phyloP scores from a whole-genome alignment of 2,888 invertebrate genomes.

The Agrotis segetum region DNA sequence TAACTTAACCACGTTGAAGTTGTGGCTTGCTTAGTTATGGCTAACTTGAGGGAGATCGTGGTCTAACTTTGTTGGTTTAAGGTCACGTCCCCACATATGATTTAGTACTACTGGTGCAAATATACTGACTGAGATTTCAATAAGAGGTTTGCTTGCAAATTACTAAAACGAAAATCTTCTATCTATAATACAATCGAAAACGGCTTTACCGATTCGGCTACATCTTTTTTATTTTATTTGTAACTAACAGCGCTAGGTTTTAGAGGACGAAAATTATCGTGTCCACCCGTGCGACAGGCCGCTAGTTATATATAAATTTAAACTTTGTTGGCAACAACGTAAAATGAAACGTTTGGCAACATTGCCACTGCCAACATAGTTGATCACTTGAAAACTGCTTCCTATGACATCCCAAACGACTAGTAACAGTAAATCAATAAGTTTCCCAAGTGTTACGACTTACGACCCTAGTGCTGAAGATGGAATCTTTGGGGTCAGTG shows the following conservation, averaged over 20 bases:
- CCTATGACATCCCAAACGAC: not conserved
- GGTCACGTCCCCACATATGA: not conserved
- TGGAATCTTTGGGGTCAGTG: conserved; percentile 21
- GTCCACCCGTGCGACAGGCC: too few relatives aligned
- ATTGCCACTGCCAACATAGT: too few relatives aligned
- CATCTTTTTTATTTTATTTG: too few relatives aligned
- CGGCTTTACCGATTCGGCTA: too few relatives aligned
- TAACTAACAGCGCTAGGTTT: too few relatives aligned
- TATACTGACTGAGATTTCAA: not conserved
- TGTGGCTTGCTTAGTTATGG: conserved; percentile 1
- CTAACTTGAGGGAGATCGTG: conserved; percentile 15
- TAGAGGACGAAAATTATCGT: too few relatives aligned
- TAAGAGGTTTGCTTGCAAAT: not conserved
- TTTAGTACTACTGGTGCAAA: not conserved
- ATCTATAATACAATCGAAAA: too few relatives aligned
- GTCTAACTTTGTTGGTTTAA: conserved; percentile 14
- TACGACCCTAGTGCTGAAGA: conserved; percentile 6
- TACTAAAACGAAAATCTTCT: not conserved
- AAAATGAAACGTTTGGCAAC: too few relatives aligned
- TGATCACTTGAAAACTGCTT: not conserved
- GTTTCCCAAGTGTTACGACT: not conserved
- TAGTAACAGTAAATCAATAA: not conserved
- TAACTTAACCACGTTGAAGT: conserved; percentile 6
- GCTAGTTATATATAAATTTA: too few relatives aligned
- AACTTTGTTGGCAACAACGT: too few relatives aligned